Evolutionary conservation across 1,140 invertebrate genomes (phyloP).

Genomic region (Lepidurus packardi): DNA sequence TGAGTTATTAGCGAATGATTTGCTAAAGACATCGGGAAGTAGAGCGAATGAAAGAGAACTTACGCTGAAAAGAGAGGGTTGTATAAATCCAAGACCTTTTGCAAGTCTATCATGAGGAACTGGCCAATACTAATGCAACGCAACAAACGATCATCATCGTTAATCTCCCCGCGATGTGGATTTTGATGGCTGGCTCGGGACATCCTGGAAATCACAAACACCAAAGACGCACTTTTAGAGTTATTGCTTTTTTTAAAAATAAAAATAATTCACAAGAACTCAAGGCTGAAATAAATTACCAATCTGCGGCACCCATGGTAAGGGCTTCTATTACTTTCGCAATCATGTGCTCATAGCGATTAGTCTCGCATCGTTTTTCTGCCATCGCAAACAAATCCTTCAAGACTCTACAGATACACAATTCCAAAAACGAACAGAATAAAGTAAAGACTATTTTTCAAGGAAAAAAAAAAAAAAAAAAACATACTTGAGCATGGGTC

Average conservation of each 20-base stretch:
- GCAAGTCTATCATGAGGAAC: constrained; percentile 24
- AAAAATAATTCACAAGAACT: not conserved
- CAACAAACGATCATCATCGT: constrained; percentile 30
- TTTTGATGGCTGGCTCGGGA: constrained; percentile 16
- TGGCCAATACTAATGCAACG: constrained; percentile 24
- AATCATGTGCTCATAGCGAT: not conserved
- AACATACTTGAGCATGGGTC: constrained; percentile 27
- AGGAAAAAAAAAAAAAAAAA: too few relatives aligned
- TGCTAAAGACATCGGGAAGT: too few relatives aligned
- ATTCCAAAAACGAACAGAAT: not conserved
- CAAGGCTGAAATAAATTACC: not conserved
- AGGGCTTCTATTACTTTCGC: constrained; percentile 19
- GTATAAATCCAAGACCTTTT: not conserved
- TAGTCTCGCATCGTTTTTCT: not conserved
- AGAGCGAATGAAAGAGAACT: not conserved
- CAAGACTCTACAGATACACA: not conserved
- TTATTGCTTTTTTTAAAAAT: too few relatives aligned
- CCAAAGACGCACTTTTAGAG: not conserved
- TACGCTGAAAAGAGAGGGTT: constrained; percentile 15
- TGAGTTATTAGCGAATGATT: too few relatives aligned
- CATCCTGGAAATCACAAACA: not conserved
- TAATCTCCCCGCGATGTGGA: constrained; percentile 23
- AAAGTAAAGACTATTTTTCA: not conserved
- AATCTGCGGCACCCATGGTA: constrained; percentile 30
- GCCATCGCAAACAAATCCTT: constrained; percentile 4